phyloP scores from a whole-genome alignment of 2,113 vertebrate species.

The Nerophis ophidion region DNA sequence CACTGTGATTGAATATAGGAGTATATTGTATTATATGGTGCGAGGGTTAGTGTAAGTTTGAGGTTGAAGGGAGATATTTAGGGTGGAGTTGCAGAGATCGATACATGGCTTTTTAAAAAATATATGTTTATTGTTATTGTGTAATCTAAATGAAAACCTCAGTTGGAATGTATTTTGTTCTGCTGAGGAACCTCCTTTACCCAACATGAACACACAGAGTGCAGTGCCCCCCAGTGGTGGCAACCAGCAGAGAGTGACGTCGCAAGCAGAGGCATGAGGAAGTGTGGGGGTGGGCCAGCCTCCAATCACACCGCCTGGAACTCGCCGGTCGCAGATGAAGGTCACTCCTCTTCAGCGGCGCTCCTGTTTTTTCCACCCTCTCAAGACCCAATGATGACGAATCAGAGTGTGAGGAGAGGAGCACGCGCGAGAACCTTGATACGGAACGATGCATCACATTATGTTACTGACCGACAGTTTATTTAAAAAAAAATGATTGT shows the following conservation, averaged over 20 bases:
- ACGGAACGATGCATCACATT: slow-evolving; percentile 52
- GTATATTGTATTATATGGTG: too few relatives aligned
- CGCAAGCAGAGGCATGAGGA: slow-evolving; percentile 8
- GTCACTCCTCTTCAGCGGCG: slow-evolving; percentile 55
- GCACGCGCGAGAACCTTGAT: slow-evolving; percentile 53
- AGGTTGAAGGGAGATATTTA: too few relatives aligned
- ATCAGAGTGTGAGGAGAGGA: slow-evolving; percentile 43
- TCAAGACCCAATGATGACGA: slow-evolving; percentile 60
- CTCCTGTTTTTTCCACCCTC: slow-evolving; percentile 54
- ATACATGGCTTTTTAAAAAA: too few relatives aligned
- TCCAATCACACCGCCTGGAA: slow-evolving; percentile 57
- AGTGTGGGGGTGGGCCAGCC: slow-evolving; percentile 25
- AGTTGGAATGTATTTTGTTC: neutral
- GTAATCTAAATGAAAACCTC: too few relatives aligned
- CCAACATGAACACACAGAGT: slow-evolving; percentile 56
- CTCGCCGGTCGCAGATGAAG: slow-evolving; percentile 60
- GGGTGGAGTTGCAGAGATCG: too few relatives aligned
- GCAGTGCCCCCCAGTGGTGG: slow-evolving; percentile 72
- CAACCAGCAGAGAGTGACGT: slow-evolving; percentile 40
- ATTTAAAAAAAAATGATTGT: slow-evolving; percentile 47
- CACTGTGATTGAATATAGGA: too few relatives aligned
- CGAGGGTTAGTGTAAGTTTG: too few relatives aligned
- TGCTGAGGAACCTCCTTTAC: slow-evolving; percentile 1
- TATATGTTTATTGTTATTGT: too few relatives aligned
- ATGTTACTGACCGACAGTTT: slow-evolving; percentile 59